Evolutionary conservation across 2,888 invertebrate species (phyloP).

Genomic region (Pasiphila rectangulata): DNA sequence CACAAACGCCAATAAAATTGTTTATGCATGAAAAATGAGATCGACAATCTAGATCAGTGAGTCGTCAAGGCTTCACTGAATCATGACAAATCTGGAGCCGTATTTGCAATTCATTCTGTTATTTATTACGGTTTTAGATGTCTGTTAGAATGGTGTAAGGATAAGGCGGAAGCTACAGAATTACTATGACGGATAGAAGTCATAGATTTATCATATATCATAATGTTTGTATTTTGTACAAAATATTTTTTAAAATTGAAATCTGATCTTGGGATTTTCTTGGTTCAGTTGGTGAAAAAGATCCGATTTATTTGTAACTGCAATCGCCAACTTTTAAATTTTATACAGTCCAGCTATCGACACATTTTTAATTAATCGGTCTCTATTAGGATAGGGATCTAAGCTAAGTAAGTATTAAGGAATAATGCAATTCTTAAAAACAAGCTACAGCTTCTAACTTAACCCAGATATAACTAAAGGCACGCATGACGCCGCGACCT

Average conservation of each 20-base stretch:
- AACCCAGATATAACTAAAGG: slow-evolving; percentile 39
- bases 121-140: slow-evolving; percentile 51
- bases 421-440: not conserved
- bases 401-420: no score
- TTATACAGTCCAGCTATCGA: no score
- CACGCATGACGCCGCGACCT: slow-evolving; percentile 57
- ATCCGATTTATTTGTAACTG: no score
- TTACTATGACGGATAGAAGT: no score
- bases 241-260: no score
- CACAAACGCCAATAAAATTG: slow-evolving; percentile 28
- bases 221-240: no score
- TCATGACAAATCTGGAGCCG: slow-evolving; percentile 48
- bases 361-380: no score
- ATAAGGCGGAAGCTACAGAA: not conserved
- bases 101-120: slow-evolving; percentile 52
- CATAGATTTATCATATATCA: no score
- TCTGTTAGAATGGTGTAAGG: slow-evolving; percentile 8
- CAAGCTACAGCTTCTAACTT: slow-evolving; percentile 29
- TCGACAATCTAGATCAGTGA: slow-evolving; percentile 35
- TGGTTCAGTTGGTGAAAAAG: no score
- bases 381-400: no score
- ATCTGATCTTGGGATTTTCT: no score
- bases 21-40: slow-evolving; percentile 28
- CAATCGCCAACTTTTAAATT: no score
- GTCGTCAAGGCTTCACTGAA: slow-evolving; percentile 40